phyloP scores from a whole-genome alignment of 2,797 vertebrate species.

The Oryzias dopingdopingensis region DNA sequence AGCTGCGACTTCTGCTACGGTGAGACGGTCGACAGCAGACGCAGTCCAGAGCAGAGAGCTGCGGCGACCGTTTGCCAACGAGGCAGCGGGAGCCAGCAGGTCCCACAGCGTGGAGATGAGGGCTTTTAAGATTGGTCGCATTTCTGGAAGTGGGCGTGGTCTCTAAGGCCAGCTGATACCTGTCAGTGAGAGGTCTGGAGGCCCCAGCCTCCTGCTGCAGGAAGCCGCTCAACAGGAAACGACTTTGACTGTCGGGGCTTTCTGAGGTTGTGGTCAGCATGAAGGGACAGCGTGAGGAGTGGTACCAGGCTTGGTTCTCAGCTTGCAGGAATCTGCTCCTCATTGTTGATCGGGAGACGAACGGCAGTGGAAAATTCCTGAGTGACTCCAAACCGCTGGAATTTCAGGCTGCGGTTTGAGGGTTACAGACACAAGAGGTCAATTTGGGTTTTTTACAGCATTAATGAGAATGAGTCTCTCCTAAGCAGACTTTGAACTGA shows the following conservation, averaged over 20 bases:
- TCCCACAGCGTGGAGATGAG: constrained; percentile 54
- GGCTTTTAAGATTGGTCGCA: constrained; percentile 32
- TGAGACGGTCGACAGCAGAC: constrained; percentile 66
- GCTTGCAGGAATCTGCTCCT: constrained; percentile 74
- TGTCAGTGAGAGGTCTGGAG: neutral
- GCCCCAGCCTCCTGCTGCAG: neutral
- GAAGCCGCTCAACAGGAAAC: constrained; percentile 54
- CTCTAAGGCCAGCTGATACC: constrained; percentile 21
- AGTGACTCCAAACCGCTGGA: constrained; percentile 78
- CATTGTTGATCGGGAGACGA: constrained; percentile 77
- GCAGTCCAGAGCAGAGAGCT: constrained; percentile 41
- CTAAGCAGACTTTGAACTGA: constrained; percentile 46
- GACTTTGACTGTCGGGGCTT: constrained; percentile 52
- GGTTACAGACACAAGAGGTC: constrained; percentile 75
- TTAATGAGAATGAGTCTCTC: constrained; percentile 65
- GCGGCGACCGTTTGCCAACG: constrained; percentile 67
- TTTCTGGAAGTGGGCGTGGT: constrained; percentile 18
- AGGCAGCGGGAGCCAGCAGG: constrained; percentile 66
- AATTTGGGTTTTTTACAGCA: constrained; percentile 68
- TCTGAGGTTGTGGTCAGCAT: constrained; percentile 58
- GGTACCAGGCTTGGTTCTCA: constrained; percentile 60
- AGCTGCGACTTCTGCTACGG: constrained; percentile 97
- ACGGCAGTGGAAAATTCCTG: constrained; percentile 79
- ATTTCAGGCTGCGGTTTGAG: constrained; percentile 79
- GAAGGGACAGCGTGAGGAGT: constrained; percentile 63